These are phyloP conservation scores for Drosophila macrospina DNA, from an alignment of 2,888 invertebrate species.

Conservation along the genomic window DNA sequence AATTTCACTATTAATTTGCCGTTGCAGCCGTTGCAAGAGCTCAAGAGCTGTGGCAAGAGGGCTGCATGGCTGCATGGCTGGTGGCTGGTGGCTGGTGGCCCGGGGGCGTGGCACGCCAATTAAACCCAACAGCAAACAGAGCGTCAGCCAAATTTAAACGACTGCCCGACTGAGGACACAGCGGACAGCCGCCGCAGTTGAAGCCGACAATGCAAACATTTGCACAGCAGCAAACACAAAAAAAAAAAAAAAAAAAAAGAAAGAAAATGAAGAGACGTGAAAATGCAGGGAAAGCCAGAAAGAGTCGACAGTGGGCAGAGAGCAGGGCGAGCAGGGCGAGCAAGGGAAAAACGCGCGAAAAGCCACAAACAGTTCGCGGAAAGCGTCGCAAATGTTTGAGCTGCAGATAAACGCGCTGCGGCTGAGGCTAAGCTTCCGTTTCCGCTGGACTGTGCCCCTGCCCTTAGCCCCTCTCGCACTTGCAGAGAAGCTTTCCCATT, in stretches of 20 bases:
- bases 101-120: conserved; percentile 43
- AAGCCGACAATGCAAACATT: conserved; percentile 63
- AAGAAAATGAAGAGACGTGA: neutral
- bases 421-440: conserved; percentile 66
- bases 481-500: conserved; percentile 11
- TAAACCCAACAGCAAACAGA: conserved; percentile 33
- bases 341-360: conserved; percentile 32
- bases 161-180: neutral
- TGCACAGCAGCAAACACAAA: conserved; percentile 29
- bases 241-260: neutral
- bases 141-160: conserved; percentile 32
- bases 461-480: neutral
- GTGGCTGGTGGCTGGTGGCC: too few relatives aligned
- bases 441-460: conserved; percentile 34
- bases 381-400: conserved; percentile 65
- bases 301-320: neutral
- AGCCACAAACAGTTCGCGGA: conserved; percentile 50
- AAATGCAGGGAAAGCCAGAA: neutral
- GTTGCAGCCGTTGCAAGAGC: conserved; percentile 29
- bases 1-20: conserved; percentile 72
- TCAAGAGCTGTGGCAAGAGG: neutral
- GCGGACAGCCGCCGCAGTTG: conserved; percentile 21
- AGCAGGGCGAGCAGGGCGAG: too few relatives aligned
- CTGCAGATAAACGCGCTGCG: conserved; percentile 60
- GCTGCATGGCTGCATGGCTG: too few relatives aligned